A percentile compares a stretch with the other conserved stretches of the same genome.
phyloP scores from a whole-genome alignment of 2,888 invertebrate genomes.

The Ormia ochracea region DNA sequence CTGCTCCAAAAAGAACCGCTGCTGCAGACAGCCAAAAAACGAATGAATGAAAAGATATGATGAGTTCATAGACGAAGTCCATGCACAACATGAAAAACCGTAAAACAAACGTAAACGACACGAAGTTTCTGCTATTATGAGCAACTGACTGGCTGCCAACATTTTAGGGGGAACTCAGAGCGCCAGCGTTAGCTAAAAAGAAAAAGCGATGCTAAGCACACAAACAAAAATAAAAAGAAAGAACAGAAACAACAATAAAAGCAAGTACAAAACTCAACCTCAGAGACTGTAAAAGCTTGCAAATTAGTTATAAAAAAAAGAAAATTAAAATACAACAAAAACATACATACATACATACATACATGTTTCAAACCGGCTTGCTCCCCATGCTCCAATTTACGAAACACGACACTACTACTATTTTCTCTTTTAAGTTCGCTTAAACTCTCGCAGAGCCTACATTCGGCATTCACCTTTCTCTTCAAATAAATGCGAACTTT shows the following conservation, averaged over 20 bases:
- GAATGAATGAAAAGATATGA: conserved; percentile 71
- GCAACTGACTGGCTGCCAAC: neutral
- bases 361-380: conserved; percentile 53
- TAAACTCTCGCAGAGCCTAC: neutral
- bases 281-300: conserved; percentile 45
- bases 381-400: conserved; percentile 47
- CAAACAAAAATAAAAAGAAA: conserved; percentile 13
- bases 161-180: conserved; percentile 28
- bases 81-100: conserved; percentile 5
- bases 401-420: neutral
- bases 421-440: neutral
- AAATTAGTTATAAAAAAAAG: conserved; percentile 43
- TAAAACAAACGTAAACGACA: conserved; percentile 25
- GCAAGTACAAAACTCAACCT: conserved; percentile 27
- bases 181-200: conserved; percentile 42
- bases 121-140: conserved; percentile 27
- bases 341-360: neutral
- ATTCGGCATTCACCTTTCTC: conserved; percentile 6
- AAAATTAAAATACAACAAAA: conserved; percentile 1
- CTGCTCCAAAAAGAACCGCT: conserved; percentile 58
- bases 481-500: neutral
- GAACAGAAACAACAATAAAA: conserved; percentile 4
- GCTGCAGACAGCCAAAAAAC: conserved; percentile 68
- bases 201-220: conserved; percentile 28
- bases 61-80: conserved; percentile 61